Base-by-base conservation (phyloP, 2,888 invertebrate species). In the Saturnia pavonia region DNA sequence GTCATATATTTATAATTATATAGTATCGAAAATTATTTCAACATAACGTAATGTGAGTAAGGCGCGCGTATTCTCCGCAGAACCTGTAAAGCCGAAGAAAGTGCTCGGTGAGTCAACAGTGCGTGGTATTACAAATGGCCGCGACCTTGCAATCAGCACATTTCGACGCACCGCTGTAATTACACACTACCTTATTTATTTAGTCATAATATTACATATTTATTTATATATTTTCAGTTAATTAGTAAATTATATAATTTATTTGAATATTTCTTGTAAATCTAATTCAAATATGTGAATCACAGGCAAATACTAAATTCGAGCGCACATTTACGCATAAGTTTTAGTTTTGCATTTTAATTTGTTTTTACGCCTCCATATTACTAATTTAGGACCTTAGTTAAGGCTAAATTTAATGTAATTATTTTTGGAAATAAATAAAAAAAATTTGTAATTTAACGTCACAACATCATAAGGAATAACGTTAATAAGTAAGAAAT, bases 21-120 rank as follows among this genome's bases (percentile, higher is more conserved):
- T 63, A 63, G 34, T 63, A 22, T 54, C 54, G 16, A n/a, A 22
- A 34, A 48, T 65, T 65, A 65, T 40, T 65, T 54, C 19, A 40
- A 65, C n/a, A 65, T 40, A 65, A 65, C 40, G 65, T 22, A 65
- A 40, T 11, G 57, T 60, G 57, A 27, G 12, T 60, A 60, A 60
- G 57, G 57, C 19, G 19, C 19, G 16, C 25, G 25, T 40, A 65
- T 65, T 65, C 34, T 40, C 16, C 40, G 40, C 40, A 65, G 14
- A 71, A 69, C 69, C 69, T 70, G 66, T 66, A 65, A 60, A 68
- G 70, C 3, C n/a, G 74, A 82, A 80, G 84, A 87, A 87, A 86
- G 87, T 84, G 76, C 70, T 57, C 71, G 78, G 78, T 87, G 87
- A 86, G 77, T 86, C 87, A 86, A 77, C 77, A 69, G 71, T 72